Percentiles rank a stretch among this genome's conserved stretches.
Evolutionary conservation across 2,113 vertebrate genomes (phyloP).

Genomic region (Thunnus maccoyii): DNA sequence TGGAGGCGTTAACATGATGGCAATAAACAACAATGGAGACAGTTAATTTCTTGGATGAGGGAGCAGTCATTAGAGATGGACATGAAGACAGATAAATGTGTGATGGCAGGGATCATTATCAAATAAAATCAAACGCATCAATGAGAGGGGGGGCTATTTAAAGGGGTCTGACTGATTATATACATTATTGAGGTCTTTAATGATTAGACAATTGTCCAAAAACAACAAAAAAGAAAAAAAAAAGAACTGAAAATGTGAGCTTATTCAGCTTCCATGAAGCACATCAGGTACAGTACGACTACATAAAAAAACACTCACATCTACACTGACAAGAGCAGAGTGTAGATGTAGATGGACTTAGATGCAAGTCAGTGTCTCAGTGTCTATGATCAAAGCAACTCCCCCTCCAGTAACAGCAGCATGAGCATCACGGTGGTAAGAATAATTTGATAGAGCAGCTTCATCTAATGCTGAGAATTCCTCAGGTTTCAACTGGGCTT

Average conservation of each 20-base stretch:
- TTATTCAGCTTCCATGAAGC: neutral
- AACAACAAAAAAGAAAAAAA: neutral
- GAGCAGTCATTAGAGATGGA: constrained; percentile 49
- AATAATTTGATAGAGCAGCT: constrained; percentile 34
- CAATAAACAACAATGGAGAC: constrained; percentile 50
- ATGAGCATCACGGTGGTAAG: neutral
- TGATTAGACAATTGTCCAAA: neutral
- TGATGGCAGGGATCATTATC: neutral
- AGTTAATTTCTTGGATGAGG: constrained; percentile 46
- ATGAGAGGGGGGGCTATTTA: constrained; percentile 11
- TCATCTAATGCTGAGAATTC: constrained; percentile 13
- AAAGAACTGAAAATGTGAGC: neutral
- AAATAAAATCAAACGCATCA: constrained; percentile 39
- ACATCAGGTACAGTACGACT: neutral
- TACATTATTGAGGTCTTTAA: constrained; percentile 5
- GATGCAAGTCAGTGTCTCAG: constrained; percentile 20
- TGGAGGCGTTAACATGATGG: constrained; percentile 37
- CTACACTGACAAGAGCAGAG: neutral
- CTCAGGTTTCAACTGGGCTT: constrained; percentile 27
- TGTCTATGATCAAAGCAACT: constrained; percentile 49
- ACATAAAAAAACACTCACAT: neutral
- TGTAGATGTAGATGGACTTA: neutral
- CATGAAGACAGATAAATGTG: constrained; percentile 29
- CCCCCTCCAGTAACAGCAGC: constrained; percentile 26
- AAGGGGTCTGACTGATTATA: neutral